Base-by-base conservation (phyloP, 2,888 invertebrate genomes). In the Drosophila mimica region DNA sequence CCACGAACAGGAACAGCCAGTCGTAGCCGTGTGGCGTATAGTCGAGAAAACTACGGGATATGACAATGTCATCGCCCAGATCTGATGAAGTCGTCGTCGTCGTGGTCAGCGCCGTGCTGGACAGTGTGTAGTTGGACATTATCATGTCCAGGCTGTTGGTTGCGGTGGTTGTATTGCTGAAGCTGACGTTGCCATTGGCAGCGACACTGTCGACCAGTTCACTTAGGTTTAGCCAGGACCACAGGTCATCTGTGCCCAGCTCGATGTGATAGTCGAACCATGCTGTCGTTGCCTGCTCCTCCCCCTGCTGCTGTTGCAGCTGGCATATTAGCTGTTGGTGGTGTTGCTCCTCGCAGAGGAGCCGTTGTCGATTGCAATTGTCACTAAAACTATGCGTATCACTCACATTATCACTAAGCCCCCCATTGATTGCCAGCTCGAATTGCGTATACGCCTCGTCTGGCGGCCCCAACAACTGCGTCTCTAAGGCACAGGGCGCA, bases 1-100 rank as follows among this genome's bases (percentile, higher is more conserved):
- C 95, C 88, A 97, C 96, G 93, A 97, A 96, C 78, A 97, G 94
- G 92, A 97, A 97, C 93, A 95, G 96, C 97, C 97, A 97, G 90
- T 97, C 96, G 91, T 96, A 96, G 51, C 89, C 89, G 17, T 84
- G 85, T 0, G 89, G 88, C 11, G 81, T 71, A 34, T 82, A 85
- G 76, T 85, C 85, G 3, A 89, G n/a, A 33, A 89, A 65, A 57
- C 73, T 86, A 52, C 58, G 74, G 38, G 72, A 60, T 1, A 77
- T 74, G 59, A 58, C 74, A 51, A 64, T 28, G 38, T 76, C 75
- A 8, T 4, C 25, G 25, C 56, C 53, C 48, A 56, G 30, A 43
- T n/a, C 38, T 25, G 72, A 31, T 58, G 73, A 13, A 13, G 70
- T 43, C 25, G 64, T 38, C 38, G 69, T 49, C 11, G 77, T 63